phyloP scores from a whole-genome alignment of 2,113 vertebrate species.

The Cygnus buccinator region DNA sequence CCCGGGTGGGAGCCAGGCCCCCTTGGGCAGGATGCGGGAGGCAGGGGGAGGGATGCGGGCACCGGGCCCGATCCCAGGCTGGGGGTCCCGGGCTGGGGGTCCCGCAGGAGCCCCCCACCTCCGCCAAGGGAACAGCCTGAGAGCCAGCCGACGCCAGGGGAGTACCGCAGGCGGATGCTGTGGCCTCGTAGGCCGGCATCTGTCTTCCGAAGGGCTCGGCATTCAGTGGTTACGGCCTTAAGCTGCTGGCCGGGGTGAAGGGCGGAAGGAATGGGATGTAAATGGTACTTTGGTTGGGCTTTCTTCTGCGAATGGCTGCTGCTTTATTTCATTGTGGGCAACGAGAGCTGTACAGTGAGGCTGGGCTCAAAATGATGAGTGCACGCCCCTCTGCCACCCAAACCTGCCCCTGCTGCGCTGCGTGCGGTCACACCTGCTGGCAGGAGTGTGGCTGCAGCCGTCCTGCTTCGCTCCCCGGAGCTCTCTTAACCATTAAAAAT shows the following conservation, averaged over 20 bases:
- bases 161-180: no score
- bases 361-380: accelerated
- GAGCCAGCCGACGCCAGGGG: no score
- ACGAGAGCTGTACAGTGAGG: not conserved
- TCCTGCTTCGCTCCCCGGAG: not conserved
- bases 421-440: not conserved
- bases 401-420: not conserved
- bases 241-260: not conserved
- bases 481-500: not conserved
- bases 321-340: not conserved
- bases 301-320: not conserved
- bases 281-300: not conserved
- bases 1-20: no score
- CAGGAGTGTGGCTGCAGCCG: accelerated
- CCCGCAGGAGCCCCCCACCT: no score
- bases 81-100: no score
- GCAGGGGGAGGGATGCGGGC: no score
- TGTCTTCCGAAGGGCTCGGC: no score
- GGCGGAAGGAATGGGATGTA: not conserved
- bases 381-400: not conserved
- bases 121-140: no score
- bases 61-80: no score
- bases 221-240: not conserved
- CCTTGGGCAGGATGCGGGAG: no score
- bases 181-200: no score